Conservation (phyloP, 2,888 invertebrate species). For the Smittia sp. region DNA sequence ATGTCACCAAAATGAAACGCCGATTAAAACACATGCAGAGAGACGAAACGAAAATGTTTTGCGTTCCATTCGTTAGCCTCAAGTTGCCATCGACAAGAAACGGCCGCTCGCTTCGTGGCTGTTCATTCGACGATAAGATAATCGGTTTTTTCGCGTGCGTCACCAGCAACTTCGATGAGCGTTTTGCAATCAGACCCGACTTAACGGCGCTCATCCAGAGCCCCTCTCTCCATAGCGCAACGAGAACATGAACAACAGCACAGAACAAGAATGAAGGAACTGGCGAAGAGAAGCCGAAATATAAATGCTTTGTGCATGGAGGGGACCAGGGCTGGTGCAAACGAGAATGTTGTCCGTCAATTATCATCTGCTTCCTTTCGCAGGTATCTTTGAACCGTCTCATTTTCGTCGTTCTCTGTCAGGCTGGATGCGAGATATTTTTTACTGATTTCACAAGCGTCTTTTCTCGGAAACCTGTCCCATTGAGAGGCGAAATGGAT, state of each 20-base stretch:
- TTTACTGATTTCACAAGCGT: neutral
- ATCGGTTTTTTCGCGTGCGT: constrained; percentile 32
- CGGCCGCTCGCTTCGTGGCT: constrained; percentile 3
- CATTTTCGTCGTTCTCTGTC: neutral
- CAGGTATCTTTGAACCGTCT: constrained; percentile 15
- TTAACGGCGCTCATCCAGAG: neutral
- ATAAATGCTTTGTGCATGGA: neutral
- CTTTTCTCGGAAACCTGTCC: constrained; percentile 31
- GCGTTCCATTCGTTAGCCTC: constrained; percentile 5
- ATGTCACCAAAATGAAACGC: constrained; percentile 8
- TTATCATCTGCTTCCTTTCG: constrained; percentile 35
- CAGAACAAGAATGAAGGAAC: constrained; percentile 26
- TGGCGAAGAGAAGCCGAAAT: constrained; percentile 3
- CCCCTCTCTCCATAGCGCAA: neutral
- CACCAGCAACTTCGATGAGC: constrained; percentile 22
- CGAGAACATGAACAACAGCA: neutral
- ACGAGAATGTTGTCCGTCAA: constrained; percentile 29
- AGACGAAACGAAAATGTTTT: constrained; percentile 12
- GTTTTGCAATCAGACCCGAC: neutral
- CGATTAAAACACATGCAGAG: constrained; percentile 22
- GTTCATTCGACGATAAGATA: constrained; percentile 30
- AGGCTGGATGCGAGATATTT: neutral
- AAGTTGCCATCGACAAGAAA: constrained; percentile 38
- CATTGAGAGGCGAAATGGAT: constrained; percentile 24
- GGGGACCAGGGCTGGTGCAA: constrained; percentile 33